Evolutionary conservation across 2,113 vertebrate genomes (phyloP), one percentile per base, ranked within the genome.

Genomic region (Cygnus buccinator): DNA sequence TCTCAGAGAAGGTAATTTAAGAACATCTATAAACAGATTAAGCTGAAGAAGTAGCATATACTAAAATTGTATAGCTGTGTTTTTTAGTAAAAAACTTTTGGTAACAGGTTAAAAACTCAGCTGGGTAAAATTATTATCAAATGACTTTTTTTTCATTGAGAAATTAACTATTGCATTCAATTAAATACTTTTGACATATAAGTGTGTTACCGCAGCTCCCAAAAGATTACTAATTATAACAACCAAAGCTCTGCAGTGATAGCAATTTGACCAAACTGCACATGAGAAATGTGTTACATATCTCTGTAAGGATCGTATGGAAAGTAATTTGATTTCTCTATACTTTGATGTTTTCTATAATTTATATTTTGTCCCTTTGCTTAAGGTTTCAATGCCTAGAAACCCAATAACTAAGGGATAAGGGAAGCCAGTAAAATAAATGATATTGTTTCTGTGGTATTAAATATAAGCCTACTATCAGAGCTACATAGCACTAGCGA

Each of bases 401-500:
- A 98, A 98, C 98, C 97, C 97, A 98, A 98, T 99, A 99, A 99
- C 92, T 98, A 98, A 98, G 97, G 99, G 99, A 99, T 99, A 98
- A 99, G 98, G 98, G 98, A 98, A 98, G 97, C 97, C 98, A 97
- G 97, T 98, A 98, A 99, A 99, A 99, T 99, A 99, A 99, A 99
- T 99, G 98, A 99, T 99, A 99, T 99, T 99, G 98, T 99, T 99
- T 99, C 98, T 95, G 97, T 97, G 98, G 99, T 98, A 99, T 99
- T 99, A 99, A 98, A 98, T 97, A 94, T 99, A 99, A 99, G 98
- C 99, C 98, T 93, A 95, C 98, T 98, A 98, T 98, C 98, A 97
- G 98, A 98, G 98, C 98, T 97, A 98, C 99, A 98, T 98, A 98
- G 98, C 98, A 98, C 98, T 98, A 97, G 92, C 98, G 99, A 99